Evolutionary conservation across 2,797 vertebrate genomes (phyloP).

Genomic region (Carcharodon carcharias): DNA sequence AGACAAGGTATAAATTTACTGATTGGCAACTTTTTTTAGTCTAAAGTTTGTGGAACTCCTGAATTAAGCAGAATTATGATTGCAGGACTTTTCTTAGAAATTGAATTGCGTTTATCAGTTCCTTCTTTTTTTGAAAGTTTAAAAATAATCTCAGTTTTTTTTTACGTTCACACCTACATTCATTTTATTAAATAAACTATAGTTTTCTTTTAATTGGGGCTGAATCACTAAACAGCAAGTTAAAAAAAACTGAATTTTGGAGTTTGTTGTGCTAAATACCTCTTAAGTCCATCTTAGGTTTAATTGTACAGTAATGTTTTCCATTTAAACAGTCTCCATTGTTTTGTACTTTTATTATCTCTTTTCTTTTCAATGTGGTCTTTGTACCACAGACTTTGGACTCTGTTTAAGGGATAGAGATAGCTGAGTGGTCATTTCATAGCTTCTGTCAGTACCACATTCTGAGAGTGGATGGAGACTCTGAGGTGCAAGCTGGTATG

Average conservation of each 20-base stretch:
- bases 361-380: neutral
- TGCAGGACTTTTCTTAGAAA: neutral
- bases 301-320: neutral
- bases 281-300: neutral
- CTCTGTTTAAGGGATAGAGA: neutral
- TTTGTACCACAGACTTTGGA: neutral
- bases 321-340: neutral
- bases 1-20: no score
- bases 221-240: neutral
- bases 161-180: neutral
- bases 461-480: neutral
- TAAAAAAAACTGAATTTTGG: neutral
- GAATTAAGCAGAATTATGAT: constrained; percentile 16
- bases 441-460: neutral
- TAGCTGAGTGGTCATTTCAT: neutral
- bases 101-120: neutral
- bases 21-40: neutral
- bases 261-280: neutral
- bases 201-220: neutral
- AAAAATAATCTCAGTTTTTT: neutral
- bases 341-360: neutral
- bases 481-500: neutral
- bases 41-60: neutral
- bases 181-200: neutral
- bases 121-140: neutral